phyloP scores from a whole-genome alignment of 1,140 invertebrate genomes.

The Ladona fulva region DNA sequence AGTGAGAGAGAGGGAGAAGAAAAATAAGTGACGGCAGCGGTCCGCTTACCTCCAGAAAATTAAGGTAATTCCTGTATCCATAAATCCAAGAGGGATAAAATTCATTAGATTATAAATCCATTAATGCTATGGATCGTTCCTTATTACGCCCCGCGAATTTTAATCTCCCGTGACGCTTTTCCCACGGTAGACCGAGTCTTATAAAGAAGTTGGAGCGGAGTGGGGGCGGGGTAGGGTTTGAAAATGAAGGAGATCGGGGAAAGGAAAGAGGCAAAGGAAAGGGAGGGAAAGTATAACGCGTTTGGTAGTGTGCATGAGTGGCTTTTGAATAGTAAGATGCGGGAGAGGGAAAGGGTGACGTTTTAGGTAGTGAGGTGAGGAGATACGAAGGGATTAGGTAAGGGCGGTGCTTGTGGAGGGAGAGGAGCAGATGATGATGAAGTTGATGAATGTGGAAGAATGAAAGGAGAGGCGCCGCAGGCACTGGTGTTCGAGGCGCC shows the following conservation, averaged over 20 bases:
- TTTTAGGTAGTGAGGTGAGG: not conserved
- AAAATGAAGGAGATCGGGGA: no score
- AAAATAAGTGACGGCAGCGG: not conserved
- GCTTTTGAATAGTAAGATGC: not conserved
- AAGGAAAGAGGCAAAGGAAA: not conserved
- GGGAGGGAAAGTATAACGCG: not conserved
- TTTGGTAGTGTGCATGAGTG: not conserved
- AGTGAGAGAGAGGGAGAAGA: not conserved
- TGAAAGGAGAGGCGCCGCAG: not conserved
- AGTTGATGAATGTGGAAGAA: not conserved
- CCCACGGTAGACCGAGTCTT: not conserved
- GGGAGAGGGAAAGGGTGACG: not conserved
- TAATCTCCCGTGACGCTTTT: constrained; percentile 12
- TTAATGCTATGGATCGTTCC: constrained; percentile 20
- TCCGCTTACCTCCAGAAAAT: constrained; percentile 8
- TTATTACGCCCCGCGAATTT: constrained; percentile 15
- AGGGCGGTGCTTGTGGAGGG: not conserved
- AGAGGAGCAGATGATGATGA: not conserved
- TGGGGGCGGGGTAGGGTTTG: not conserved
- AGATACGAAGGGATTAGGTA: not conserved
- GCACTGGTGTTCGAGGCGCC: no score
- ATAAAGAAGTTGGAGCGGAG: not conserved
- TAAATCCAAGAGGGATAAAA: constrained; percentile 18
- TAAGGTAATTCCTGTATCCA: constrained; percentile 9
- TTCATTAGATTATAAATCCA: constrained; percentile 25